Conservation (phyloP, 2,113 vertebrate genomes). For the Callipepla californica region DNA sequence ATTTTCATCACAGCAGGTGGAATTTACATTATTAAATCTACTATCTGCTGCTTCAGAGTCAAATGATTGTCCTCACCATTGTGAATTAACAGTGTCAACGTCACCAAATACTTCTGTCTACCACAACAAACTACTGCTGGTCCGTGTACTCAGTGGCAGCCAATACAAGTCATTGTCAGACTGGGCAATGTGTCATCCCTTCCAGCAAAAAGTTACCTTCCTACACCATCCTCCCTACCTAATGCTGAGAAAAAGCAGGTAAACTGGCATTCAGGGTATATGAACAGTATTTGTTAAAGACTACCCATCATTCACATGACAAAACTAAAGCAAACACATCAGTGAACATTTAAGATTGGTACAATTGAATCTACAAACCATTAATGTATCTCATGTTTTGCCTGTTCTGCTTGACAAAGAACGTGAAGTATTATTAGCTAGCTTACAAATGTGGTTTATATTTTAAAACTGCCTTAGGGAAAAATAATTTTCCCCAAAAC, state of each 20-base stretch:
- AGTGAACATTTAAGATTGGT: neutral
- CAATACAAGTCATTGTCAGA: neutral
- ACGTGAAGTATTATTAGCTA: neutral
- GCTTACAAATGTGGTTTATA: neutral
- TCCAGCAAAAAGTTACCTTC: neutral
- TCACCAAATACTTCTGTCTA: neutral
- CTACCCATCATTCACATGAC: neutral
- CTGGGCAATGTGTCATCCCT: neutral
- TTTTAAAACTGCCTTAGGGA: neutral
- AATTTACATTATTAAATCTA: neutral
- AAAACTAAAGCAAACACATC: neutral
- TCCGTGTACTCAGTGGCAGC: neutral
- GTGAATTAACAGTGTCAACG: neutral
- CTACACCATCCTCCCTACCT: neutral
- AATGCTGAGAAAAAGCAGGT: neutral
- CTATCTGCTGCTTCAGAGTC: neutral
- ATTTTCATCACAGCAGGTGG: conserved; percentile 11
- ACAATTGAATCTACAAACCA: neutral
- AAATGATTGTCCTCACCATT: neutral
- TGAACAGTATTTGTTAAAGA: neutral
- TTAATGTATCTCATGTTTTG: neutral
- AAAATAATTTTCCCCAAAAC: neutral
- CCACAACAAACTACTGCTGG: neutral
- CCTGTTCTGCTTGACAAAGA: neutral
- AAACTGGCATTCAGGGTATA: neutral